phyloP scores from a whole-genome alignment of 2,888 invertebrate genomes.

The Latrodectus hesperus region DNA sequence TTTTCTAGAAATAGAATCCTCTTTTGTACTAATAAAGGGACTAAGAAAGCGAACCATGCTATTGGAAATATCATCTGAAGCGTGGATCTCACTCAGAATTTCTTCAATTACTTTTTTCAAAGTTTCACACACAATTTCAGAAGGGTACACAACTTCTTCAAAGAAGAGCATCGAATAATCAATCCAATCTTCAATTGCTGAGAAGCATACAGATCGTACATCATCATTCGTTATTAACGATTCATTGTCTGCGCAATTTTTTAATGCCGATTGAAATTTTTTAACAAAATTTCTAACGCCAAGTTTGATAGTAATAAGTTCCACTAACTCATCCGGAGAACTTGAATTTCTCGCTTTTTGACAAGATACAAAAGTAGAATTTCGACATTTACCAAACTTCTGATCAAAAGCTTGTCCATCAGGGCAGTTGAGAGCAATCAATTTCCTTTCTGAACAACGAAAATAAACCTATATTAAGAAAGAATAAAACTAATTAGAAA shows the following conservation, averaged over 20 bases:
- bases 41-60: no score
- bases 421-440: neutral
- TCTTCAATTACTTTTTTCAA: no score
- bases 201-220: neutral
- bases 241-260: neutral
- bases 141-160: no score
- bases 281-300: neutral
- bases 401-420: conserved; percentile 4
- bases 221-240: neutral
- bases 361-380: neutral
- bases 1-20: neutral
- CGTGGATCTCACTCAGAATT: no score
- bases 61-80: no score
- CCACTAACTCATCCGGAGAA: neutral
- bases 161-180: no score
- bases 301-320: neutral
- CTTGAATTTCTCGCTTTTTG: no score
- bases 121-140: no score
- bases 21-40: no score
- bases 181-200: neutral
- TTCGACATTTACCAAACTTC: neutral
- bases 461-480: neutral
- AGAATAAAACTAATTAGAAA: neutral
- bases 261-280: neutral
- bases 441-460: neutral